Percentiles rank a stretch among this genome's conserved stretches.
Conservation (phyloP, 2,888 invertebrate species). For the Muscina levida region DNA sequence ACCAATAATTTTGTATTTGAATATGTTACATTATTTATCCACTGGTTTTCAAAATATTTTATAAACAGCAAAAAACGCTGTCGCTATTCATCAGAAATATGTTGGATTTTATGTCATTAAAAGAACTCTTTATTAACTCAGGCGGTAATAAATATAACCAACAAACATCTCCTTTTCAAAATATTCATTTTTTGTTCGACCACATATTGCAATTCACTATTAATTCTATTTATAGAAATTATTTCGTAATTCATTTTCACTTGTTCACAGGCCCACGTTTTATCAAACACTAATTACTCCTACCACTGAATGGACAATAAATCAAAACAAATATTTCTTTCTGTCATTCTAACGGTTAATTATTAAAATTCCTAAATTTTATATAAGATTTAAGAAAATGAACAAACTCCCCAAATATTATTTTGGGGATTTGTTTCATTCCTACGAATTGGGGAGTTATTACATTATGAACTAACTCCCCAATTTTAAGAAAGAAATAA, state of each 20-base stretch:
- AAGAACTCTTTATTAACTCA: not conserved
- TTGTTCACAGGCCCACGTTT: no score
- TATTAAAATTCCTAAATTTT: not conserved
- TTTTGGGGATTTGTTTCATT: no score
- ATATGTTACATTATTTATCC: slow-evolving; percentile 28
- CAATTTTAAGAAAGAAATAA: not conserved
- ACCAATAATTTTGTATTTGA: not conserved
- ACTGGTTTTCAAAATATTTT: slow-evolving; percentile 33
- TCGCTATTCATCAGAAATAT: slow-evolving; percentile 5
- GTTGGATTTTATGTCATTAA: not conserved
- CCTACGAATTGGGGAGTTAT: no score
- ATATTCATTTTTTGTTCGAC: no score
- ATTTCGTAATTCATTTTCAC: no score
- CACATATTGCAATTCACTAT: no score
- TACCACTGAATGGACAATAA: no score
- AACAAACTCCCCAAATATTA: no score
- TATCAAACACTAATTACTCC: no score
- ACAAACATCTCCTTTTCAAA: no score
- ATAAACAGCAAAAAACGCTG: not conserved
- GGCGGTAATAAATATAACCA: not conserved
- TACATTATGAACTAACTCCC: not conserved
- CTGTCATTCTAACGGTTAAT: not conserved
- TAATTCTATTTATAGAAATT: no score
- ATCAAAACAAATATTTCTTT: not conserved
- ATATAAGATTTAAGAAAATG: no score